Conservation (phyloP, 2,888 invertebrate species). For the Gymnocheta viridis region DNA sequence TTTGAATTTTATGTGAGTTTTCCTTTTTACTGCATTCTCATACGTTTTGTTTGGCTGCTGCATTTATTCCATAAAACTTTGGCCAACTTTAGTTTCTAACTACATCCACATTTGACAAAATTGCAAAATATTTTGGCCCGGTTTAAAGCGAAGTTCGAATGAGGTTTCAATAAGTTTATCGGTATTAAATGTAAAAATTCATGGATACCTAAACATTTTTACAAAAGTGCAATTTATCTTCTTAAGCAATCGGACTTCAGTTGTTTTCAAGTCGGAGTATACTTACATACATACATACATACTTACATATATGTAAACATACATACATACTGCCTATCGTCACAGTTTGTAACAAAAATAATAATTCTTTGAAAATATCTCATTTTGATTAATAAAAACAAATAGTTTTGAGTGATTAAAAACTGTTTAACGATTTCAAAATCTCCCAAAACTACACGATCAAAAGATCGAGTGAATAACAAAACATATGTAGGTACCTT, state of each 20-base stretch:
- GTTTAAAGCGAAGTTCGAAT: slow-evolving; percentile 4
- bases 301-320: not conserved
- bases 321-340: too few species aligned
- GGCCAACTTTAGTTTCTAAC: slow-evolving; percentile 50
- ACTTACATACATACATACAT: not conserved
- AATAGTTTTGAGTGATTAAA: too few species aligned
- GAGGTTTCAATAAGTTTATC: not conserved
- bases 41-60: not conserved
- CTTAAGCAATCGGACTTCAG: not conserved
- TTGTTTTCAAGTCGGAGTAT: too few species aligned
- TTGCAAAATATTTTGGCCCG: slow-evolving; percentile 30
- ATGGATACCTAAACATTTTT: not conserved
- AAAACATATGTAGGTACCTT: too few species aligned
- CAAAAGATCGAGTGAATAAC: too few species aligned
- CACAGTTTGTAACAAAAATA: too few species aligned
- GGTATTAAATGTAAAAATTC: not conserved
- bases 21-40: slow-evolving; percentile 13
- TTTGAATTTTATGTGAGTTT: slow-evolving; percentile 19
- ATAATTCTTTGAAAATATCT: too few species aligned
- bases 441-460: too few species aligned
- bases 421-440: too few species aligned
- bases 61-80: slow-evolving; percentile 12
- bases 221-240: not conserved
- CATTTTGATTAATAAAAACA: too few species aligned
- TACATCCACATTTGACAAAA: slow-evolving; percentile 44